These are phyloP conservation scores for Drosophila niveifrons DNA, from an alignment of 2,888 invertebrate genomes.

Conservation along the genomic window DNA sequence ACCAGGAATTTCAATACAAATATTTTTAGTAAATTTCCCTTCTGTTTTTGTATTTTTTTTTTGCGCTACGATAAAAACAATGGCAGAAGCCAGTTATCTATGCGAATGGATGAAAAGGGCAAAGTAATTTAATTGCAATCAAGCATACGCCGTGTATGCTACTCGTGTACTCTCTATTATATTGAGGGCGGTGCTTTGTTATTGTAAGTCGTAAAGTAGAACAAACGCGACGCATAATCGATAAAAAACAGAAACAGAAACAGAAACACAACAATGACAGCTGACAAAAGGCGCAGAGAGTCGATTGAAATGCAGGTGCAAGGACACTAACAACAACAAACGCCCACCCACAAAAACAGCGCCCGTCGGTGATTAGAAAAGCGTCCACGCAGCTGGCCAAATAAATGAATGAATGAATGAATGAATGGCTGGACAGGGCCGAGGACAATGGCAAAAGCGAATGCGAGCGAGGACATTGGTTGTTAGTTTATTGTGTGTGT, in stretches of 20 bases:
- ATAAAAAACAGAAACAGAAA: slow-evolving; percentile 50
- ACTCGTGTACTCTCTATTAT: slow-evolving; percentile 22
- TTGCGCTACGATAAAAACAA: background rate
- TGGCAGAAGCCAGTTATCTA: background rate
- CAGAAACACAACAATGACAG: slow-evolving; percentile 28
- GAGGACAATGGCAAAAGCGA: background rate
- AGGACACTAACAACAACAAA: slow-evolving; percentile 35
- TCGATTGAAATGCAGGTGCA: slow-evolving; percentile 54
- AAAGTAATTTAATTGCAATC: slow-evolving; percentile 49
- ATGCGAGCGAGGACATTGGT: slow-evolving; percentile 11
- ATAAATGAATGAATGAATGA: slow-evolving; percentile 16
- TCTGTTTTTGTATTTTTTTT: background rate
- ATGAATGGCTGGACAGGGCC: background rate
- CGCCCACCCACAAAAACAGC: background rate
- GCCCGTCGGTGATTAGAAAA: slow-evolving; percentile 5
- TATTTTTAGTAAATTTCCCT: slow-evolving; percentile 11
- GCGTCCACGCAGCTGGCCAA: slow-evolving; percentile 17
- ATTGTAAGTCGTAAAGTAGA: slow-evolving; percentile 20
- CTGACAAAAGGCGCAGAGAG: slow-evolving; percentile 20
- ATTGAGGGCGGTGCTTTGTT: slow-evolving; percentile 21
- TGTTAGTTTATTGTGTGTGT: slow-evolving; percentile 4
- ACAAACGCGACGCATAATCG: slow-evolving; percentile 53
- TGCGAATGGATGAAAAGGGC: background rate
- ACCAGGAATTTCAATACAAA: slow-evolving; percentile 14
- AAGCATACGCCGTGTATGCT: slow-evolving; percentile 53